Evolutionary conservation across 2,113 vertebrate species (phyloP).

Genomic region (Zeus faber): DNA sequence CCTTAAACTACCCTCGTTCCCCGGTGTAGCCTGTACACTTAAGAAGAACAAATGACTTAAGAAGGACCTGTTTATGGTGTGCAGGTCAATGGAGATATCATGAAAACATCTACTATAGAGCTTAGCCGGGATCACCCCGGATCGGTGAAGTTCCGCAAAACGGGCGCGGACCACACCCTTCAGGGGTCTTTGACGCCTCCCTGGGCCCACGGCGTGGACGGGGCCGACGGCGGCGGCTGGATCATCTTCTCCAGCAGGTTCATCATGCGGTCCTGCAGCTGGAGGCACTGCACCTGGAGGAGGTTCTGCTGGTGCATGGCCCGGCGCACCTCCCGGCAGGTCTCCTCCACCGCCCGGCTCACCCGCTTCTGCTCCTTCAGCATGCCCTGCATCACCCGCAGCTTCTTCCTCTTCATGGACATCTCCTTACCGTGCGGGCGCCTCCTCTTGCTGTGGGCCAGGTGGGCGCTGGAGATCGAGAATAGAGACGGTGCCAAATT

Average conservation of each 20-base stretch:
- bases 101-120: too few species aligned
- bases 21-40: too few species aligned
- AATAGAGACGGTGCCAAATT: too few species aligned
- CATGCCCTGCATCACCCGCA: conserved; percentile 91
- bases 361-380: conserved; percentile 88
- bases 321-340: conserved; percentile 88
- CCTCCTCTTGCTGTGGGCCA: conserved; percentile 78
- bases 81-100: too few species aligned
- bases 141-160: too few species aligned
- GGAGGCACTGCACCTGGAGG: conserved; percentile 92
- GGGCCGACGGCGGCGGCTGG: conserved; percentile 48
- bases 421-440: conserved; percentile 68
- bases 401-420: conserved; percentile 85
- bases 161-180: conserved; percentile 32
- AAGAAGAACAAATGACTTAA: too few species aligned
- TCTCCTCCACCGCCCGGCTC: conserved; percentile 89
- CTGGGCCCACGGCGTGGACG: conserved; percentile 33
- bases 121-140: too few species aligned
- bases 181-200: conserved; percentile 46
- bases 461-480: conserved; percentile 84
- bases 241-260: conserved; percentile 94
- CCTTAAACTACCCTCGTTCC: too few species aligned
- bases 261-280: conserved; percentile 97
- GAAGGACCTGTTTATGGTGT: too few species aligned
- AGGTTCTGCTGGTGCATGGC: conserved; percentile 94